Percentiles rank a stretch among this genome's conserved stretches.
These are phyloP conservation scores for Busseola fusca DNA, from an alignment of 2,888 invertebrate species.

Conservation along the genomic window DNA sequence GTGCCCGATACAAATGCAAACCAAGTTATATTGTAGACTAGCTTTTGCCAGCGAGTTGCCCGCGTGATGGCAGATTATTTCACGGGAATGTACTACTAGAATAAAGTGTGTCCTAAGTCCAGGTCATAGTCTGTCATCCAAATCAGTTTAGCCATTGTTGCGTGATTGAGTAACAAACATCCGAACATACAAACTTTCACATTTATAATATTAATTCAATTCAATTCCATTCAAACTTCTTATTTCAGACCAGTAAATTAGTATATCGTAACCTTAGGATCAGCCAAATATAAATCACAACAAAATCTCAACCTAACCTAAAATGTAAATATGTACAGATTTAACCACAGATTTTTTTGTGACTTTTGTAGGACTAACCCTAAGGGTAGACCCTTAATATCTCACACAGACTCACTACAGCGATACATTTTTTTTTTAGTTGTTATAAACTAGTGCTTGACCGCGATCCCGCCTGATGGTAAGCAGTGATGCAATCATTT, in stretches of 20 bases:
- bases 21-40: background rate
- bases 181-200: too few relatives aligned
- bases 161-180: too few relatives aligned
- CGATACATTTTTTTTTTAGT: too few relatives aligned
- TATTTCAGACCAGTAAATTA: too few relatives aligned
- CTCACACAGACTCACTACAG: background rate
- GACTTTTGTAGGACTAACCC: background rate
- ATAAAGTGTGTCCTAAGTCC: background rate
- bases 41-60: background rate
- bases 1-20: background rate
- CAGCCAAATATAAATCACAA: background rate
- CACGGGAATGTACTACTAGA: background rate
- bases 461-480: too few relatives aligned
- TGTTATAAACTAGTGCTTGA: too few relatives aligned
- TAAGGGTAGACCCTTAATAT: background rate
- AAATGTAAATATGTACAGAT: background rate
- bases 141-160: background rate
- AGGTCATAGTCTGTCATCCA: background rate
- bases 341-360: too few relatives aligned
- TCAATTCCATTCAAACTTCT: too few relatives aligned
- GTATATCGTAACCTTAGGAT: background rate
- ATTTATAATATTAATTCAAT: too few relatives aligned
- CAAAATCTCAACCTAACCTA: background rate
- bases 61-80: background rate
- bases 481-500: too few relatives aligned